Evolutionary conservation across 64 coral and sea anemone genomes (phyloP), one percentile per base, ranked within the genome.

Genomic region (Montipora foliosa): DNA sequence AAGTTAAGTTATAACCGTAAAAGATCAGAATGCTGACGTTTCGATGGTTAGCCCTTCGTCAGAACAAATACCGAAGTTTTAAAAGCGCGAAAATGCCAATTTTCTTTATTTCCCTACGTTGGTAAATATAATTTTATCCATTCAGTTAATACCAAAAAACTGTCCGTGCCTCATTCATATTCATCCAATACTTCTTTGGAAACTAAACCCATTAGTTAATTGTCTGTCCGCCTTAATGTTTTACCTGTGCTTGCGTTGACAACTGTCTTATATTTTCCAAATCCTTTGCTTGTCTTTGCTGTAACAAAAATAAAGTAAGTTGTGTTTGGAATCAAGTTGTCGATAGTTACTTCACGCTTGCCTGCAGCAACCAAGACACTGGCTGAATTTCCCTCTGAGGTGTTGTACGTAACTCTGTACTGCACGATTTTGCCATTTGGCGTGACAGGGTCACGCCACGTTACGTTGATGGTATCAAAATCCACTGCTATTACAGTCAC

Each of bases 231-330:
- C 6, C 13, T 15, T 7, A 64, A 0, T 15, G 9, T 15, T 15
- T 67, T 83, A 96, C 95, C 29, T 84, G 95, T 96, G 12, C 90
- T 83, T 6, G 82, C 84, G 45, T 51, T 47, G 44, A 58, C 22
- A 14, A 77, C 50, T n/a, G 46, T 88, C 4, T 62, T 89, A 60
- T 48, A 58, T 49, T 44, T 70, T 15, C 96, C 96, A 85, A 74
- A 61, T 37, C 96, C 96, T 47, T 94, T 89, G 52, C 49, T 78
- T 22, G 96, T 97, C 58, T 77, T 87, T 17, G 96, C 96, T 77
- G 79, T 85, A 9, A 97, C 90, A 90, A 89, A 97, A 14, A 97
- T 89, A 50, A 71, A 81, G 67, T 91, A 89, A 13, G 96, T 97
- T 62, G 89, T 94, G 50, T 97, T 97, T 13, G 79, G 81, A 50